Evolutionary conservation across 1,140 invertebrate genomes (phyloP), one percentile per base, ranked within the genome.

Genomic region (Anoplolepis gracilipes): DNA sequence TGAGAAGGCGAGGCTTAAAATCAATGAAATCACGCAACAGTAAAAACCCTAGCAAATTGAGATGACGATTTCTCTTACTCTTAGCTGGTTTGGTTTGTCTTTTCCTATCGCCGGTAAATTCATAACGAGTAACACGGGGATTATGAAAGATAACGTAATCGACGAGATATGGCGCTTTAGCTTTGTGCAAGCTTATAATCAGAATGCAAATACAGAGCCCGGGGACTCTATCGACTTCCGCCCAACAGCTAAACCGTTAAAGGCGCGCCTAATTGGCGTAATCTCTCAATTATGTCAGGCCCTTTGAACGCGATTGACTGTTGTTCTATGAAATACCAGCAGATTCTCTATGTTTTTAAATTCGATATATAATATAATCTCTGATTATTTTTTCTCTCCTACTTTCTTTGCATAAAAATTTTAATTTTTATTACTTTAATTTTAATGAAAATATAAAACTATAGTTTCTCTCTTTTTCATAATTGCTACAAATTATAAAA

Each of bases 191-290:
- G 81, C 42, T 84, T 84, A 84, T 84, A 77, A 77, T 84, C 81
- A 84, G 81, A 77, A 84, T 77, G 81, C 70, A 84, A 84, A 84
- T 77, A 77, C 42, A 65, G 81, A 84, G 61, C 57, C 59, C 42
- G 81, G 16, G 59, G 81, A 77, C 46, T 22, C 59, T 61, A 33
- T 73, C 67, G 53, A 82, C 78, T 82, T 82, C 78, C 67, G 78
- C 36, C 67, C 46, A 55, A 53, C 53, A 82, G 67, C 22, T 81
- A 72, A 81, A 81, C 65, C 78, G 65, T 82, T 84, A 62, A 84
- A 77, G 46, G 72, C 81, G 72, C 72, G 42, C 19, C 73, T 84
- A 84, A 84, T 84, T 84, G 61, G 57, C 61, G 25, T 64, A 42
- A 84, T 77, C 33, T 84, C 81, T 84, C 72, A 84, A 77, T 84